Evolutionary conservation across 2,888 invertebrate species (phyloP).

Genomic region (Sceliomorpha sp.): DNA sequence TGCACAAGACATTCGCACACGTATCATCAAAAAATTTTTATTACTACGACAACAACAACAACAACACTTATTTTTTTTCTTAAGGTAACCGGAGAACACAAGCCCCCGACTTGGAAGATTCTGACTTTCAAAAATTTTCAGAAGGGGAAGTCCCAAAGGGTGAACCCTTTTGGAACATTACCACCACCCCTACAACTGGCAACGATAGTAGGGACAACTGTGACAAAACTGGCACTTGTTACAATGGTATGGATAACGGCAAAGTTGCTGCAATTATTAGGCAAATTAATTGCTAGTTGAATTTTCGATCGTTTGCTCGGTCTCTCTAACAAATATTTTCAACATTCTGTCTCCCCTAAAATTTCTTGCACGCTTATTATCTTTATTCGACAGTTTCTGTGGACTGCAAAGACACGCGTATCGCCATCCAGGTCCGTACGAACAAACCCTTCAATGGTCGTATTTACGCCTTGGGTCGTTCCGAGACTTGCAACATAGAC

Average conservation of each 20-base stretch:
- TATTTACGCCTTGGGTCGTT: constrained; percentile 95
- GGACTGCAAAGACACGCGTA: constrained; percentile 96
- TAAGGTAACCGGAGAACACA: too few species aligned
- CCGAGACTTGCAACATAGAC: constrained; percentile 97
- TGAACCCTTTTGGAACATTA: constrained; percentile 18
- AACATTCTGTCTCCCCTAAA: too few species aligned
- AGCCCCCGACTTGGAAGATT: too few species aligned
- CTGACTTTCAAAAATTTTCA: background rate
- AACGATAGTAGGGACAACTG: constrained; percentile 83
- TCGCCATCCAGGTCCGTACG: constrained; percentile 94
- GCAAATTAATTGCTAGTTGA: too few species aligned
- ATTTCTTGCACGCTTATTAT: too few species aligned
- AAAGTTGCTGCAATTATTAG: background rate
- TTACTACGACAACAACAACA: too few species aligned
- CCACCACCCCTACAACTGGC: constrained; percentile 11
- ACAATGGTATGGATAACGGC: constrained; percentile 87
- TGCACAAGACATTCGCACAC: too few species aligned
- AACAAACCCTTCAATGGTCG: constrained; percentile 97
- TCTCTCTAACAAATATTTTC: too few species aligned
- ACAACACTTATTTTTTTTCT: too few species aligned
- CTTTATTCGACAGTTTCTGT: constrained; percentile 97
- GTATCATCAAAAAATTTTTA: too few species aligned
- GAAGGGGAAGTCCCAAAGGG: background rate
- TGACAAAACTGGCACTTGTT: constrained; percentile 96
- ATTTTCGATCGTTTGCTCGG: too few species aligned